Evolutionary conservation across 23 tunicate species (phyloP).

Genomic region (Trididemnum miniatum): DNA sequence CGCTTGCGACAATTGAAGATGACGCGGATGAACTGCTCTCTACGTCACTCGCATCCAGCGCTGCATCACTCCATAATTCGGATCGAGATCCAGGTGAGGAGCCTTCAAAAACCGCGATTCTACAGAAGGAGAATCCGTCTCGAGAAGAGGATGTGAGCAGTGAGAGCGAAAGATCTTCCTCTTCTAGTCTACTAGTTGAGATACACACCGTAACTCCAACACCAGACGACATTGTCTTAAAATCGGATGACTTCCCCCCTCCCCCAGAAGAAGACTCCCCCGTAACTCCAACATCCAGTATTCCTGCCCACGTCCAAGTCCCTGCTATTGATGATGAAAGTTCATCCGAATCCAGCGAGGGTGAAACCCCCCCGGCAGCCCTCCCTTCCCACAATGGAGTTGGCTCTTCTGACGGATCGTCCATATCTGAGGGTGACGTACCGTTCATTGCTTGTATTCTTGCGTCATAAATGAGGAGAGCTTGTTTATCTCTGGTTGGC

Average conservation of each 20-base stretch:
- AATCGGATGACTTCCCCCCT: slow-evolving; percentile 7
- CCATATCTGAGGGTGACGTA: slow-evolving; percentile 43
- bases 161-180: neutral
- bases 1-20: slow-evolving; percentile 77
- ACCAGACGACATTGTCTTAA: neutral
- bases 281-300: neutral
- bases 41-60: slow-evolving; percentile 39
- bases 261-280: neutral
- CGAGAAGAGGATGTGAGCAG: neutral
- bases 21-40: slow-evolving; percentile 47
- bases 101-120: neutral
- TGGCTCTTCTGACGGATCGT: slow-evolving; percentile 11
- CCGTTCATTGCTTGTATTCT: too few relatives aligned
- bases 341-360: neutral
- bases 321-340: slow-evolving; percentile 32
- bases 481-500: too few relatives aligned
- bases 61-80: slow-evolving; percentile 30
- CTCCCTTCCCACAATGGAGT: slow-evolving; percentile 14
- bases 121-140: neutral
- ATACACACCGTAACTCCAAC: neutral
- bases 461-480: too few relatives aligned
- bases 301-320: neutral
- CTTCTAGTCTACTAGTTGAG: neutral
- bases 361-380: neutral
- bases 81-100: neutral